Percentiles rank a stretch among this genome's conserved stretches.
Conservation (phyloP, 1,140 invertebrate species). For the Lerema accius region DNA sequence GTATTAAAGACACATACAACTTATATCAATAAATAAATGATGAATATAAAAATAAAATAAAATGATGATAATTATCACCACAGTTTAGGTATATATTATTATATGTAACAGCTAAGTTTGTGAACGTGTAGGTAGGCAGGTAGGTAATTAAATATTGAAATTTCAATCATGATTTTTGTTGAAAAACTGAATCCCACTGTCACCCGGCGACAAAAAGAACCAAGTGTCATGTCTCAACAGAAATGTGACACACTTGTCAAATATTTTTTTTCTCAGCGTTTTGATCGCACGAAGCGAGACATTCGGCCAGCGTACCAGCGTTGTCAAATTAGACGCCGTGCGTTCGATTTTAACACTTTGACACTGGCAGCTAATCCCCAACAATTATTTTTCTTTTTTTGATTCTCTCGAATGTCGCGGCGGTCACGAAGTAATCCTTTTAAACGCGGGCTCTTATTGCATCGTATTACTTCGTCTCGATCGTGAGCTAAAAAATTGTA, state of each 20-base stretch:
- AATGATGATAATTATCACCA: too few relatives aligned
- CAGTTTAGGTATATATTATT: too few relatives aligned
- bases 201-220: conserved; percentile 54
- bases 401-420: conserved; percentile 66
- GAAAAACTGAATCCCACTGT: conserved; percentile 63
- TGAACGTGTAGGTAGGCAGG: too few relatives aligned
- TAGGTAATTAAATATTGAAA: conserved; percentile 51
- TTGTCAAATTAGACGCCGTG: conserved; percentile 75
- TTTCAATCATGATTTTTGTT: conserved; percentile 65
- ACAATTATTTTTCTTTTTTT: conserved; percentile 74
- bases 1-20: too few relatives aligned
- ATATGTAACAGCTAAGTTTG: too few relatives aligned
- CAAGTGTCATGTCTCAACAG: conserved; percentile 68
- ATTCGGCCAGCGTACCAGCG: conserved; percentile 60
- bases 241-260: conserved; percentile 77
- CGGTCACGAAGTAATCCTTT: conserved; percentile 73
- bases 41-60: too few relatives aligned
- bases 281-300: conserved; percentile 45
- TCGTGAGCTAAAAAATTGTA: conserved; percentile 58
- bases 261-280: conserved; percentile 57
- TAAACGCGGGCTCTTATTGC: conserved; percentile 71
- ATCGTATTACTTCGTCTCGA: conserved; percentile 64
- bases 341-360: conserved; percentile 82
- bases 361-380: conserved; percentile 78
- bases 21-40: too few relatives aligned